These are phyloP conservation scores for Pseudolycoriella hygida DNA, from an alignment of 2,888 invertebrate species.

Conservation along the genomic window DNA sequence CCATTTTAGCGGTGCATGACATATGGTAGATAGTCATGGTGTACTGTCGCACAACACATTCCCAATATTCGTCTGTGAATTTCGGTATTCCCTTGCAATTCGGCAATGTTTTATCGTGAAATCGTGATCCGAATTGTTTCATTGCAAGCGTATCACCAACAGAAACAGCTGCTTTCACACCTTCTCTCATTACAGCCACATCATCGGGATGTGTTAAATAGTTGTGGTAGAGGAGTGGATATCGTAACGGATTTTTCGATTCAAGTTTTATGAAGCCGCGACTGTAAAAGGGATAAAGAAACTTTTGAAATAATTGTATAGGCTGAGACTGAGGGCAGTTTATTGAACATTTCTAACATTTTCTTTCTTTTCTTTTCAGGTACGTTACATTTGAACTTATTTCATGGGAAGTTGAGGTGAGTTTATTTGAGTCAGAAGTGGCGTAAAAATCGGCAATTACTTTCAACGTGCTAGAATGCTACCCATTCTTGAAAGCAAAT, in stretches of 20 bases:
- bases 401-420: no score
- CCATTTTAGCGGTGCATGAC: constrained; percentile 75
- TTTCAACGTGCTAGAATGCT: no score
- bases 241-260: constrained; percentile 51
- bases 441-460: no score
- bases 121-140: constrained; percentile 61
- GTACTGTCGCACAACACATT: constrained; percentile 65
- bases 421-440: no score
- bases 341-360: no score
- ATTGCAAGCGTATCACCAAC: constrained; percentile 61
- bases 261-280: constrained; percentile 60
- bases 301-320: no score
- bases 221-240: constrained; percentile 80
- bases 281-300: no score
- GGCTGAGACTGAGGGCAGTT: no score
- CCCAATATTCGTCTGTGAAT: constrained; percentile 76
- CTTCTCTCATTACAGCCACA: constrained; percentile 64
- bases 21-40: constrained; percentile 79
- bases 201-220: constrained; percentile 80
- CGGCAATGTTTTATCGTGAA: constrained; percentile 54
- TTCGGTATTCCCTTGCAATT: constrained; percentile 64
- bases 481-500: no score
- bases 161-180: constrained; percentile 69
- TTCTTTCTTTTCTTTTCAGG: no score
- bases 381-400: no score